These are phyloP conservation scores for Strigamia transsilvanica DNA, from an alignment of 2,888 invertebrate species.

Conservation along the genomic window DNA sequence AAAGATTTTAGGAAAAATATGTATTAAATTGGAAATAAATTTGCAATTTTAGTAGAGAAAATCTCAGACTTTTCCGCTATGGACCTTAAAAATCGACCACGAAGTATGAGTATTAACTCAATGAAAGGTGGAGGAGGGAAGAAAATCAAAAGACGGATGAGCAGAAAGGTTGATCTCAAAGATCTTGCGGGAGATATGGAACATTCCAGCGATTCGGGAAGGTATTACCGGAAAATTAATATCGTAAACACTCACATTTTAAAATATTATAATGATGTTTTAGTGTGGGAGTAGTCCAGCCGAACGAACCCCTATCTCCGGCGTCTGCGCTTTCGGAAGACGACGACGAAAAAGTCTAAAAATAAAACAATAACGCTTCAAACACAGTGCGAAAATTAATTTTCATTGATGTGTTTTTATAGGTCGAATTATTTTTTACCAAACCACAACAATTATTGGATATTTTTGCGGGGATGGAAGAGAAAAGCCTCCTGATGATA, in stretches of 20 bases:
- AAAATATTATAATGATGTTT: background rate
- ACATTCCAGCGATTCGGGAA: background rate
- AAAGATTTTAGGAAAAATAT: background rate
- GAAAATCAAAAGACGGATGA: background rate
- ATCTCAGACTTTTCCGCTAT: background rate
- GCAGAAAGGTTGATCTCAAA: background rate
- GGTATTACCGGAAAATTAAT: background rate
- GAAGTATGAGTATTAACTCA: background rate
- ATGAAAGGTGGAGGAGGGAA: background rate
- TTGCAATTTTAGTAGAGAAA: background rate
- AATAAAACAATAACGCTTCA: background rate
- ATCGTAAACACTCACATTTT: background rate
- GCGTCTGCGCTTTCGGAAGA: background rate
- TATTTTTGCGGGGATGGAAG: constrained; percentile 27
- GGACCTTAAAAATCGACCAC: background rate
- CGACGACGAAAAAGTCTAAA: constrained; percentile 3
- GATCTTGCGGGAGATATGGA: background rate
- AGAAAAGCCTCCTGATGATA: constrained; percentile 5
- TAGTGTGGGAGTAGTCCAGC: background rate
- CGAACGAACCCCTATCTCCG: background rate
- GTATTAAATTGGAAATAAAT: background rate
- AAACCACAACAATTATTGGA: constrained; percentile 31
- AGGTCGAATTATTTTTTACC: background rate
- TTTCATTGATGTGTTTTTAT: background rate
- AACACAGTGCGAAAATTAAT: background rate